Conservation (phyloP, 2,888 invertebrate genomes). For the Petrolisthes cinctipes region DNA sequence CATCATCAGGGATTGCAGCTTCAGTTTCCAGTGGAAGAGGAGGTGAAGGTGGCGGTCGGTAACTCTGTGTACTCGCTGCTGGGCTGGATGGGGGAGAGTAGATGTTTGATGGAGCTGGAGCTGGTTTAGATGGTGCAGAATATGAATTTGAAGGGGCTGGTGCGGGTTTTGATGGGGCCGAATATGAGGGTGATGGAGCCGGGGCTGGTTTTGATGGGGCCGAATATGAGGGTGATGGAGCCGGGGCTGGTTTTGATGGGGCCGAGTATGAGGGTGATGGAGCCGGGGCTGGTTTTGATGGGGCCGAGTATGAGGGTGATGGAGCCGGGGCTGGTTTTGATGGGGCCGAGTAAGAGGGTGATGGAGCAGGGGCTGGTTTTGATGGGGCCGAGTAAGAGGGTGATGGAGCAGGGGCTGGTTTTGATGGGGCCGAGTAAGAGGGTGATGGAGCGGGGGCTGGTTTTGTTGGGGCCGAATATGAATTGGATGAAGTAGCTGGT, state of each 20-base stretch:
- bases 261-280: slow-evolving; percentile 18
- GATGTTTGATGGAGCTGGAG: neutral
- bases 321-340: slow-evolving; percentile 23
- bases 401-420: slow-evolving; percentile 15
- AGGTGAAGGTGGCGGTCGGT: slow-evolving; percentile 30
- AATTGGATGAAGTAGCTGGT: slow-evolving; percentile 4
- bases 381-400: slow-evolving; percentile 9
- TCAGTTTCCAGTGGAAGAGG: slow-evolving; percentile 34
- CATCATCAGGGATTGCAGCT: slow-evolving; percentile 27
- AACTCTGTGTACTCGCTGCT: slow-evolving; percentile 1
- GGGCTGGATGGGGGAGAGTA: neutral
- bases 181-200: slow-evolving; percentile 5
- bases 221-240: slow-evolving; percentile 9
- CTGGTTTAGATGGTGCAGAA: slow-evolving; percentile 2
- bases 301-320: slow-evolving; percentile 10
- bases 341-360: neutral
- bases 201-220: neutral
- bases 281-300: neutral
- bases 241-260: slow-evolving; percentile 2
- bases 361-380: neutral
- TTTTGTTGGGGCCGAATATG: slow-evolving; percentile 24
- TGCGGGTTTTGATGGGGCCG: neutral
- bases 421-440: slow-evolving; percentile 19
- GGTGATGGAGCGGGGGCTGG: slow-evolving; percentile 25
- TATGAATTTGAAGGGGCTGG: slow-evolving; percentile 12